phyloP scores from a whole-genome alignment of 1,140 invertebrate species.

The Melipona quadrifasciata region DNA sequence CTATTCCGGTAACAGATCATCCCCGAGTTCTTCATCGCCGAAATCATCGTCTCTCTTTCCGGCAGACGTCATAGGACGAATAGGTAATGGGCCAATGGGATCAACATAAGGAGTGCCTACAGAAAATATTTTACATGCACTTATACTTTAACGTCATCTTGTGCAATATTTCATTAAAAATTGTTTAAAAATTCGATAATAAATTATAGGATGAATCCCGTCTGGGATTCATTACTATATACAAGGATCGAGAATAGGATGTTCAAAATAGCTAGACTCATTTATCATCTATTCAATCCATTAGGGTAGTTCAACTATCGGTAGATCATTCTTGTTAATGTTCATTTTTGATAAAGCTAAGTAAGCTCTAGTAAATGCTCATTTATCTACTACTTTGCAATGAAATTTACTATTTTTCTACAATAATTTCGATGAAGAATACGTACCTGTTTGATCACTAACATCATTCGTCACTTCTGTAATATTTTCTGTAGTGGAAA shows the following conservation, averaged over 20 bases:
- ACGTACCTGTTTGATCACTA: conserved; percentile 54
- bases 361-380: conserved; percentile 20
- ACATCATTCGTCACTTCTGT: conserved; percentile 42
- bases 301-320: conserved; percentile 70
- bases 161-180: neutral
- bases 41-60: conserved; percentile 89
- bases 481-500: conserved; percentile 57
- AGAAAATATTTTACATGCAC: conserved; percentile 40
- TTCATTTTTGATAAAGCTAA: conserved; percentile 52
- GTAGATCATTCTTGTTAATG: conserved; percentile 74
- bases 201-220: neutral
- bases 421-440: neutral
- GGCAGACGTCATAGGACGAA: conserved; percentile 89
- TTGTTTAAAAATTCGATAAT: conserved; percentile 4
- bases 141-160: conserved; percentile 44
- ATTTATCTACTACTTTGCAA: neutral
- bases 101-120: conserved; percentile 87
- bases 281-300: conserved; percentile 79
- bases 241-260: conserved; percentile 65
- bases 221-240: conserved; percentile 6
- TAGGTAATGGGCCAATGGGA: conserved; percentile 88
- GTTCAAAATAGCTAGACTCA: conserved; percentile 66
- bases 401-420: neutral
- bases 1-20: conserved; percentile 91
- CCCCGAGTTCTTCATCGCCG: conserved; percentile 90